Evolutionary conservation across 2,797 vertebrate species (phyloP), one percentile per base, ranked within the genome.

Genomic region (Furcifer pardalis): DNA sequence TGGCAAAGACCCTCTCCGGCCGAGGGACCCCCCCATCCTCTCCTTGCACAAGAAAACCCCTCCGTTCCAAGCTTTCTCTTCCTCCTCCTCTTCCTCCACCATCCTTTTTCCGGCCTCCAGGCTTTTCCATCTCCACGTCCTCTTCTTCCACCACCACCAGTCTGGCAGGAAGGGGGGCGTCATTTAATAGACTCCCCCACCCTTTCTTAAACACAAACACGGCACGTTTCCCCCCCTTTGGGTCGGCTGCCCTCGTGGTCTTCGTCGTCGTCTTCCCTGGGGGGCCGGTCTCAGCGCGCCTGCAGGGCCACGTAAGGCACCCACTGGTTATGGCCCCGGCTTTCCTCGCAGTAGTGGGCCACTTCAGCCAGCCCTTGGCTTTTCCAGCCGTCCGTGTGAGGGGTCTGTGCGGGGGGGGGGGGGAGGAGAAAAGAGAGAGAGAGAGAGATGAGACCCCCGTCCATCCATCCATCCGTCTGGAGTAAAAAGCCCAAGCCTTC

Each of bases 251-350:
- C n/a, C n/a, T 62, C 23, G 2, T 42, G 37, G 71, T 42, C 65
- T 52, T 46, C 44, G 30, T 3, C 35, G 59, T 30, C 40, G 42
- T 30, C 35, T 87, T 40, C 1, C 68, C 84, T n/a, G 46, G 30
- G 10, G 37, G 0, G 2, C 42, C 0, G 4, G 49, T 1, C 8
- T 98, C 97, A 99, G 91, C 97, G 96, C 32, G 97, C 97, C 90
- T 96, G 96, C 89, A 99, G 96, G 3, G 96, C 90, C 77, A 99
- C 94, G 10, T 81, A 96, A 0, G 98, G 98, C 0, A 99, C 97
- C 98, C 98, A 99, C 90, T 97, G 97, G 93, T 98, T 98, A 78
- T 93, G 94, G 84, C 96, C 96, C 4, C 98, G 96, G 88, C 97
- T 98, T 90, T 99, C 97, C 15, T 97, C 94, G 2, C 98, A 99